Evolutionary conservation across 2,797 vertebrate species (phyloP).

Genomic region (Macrochelys suwanniensis): DNA sequence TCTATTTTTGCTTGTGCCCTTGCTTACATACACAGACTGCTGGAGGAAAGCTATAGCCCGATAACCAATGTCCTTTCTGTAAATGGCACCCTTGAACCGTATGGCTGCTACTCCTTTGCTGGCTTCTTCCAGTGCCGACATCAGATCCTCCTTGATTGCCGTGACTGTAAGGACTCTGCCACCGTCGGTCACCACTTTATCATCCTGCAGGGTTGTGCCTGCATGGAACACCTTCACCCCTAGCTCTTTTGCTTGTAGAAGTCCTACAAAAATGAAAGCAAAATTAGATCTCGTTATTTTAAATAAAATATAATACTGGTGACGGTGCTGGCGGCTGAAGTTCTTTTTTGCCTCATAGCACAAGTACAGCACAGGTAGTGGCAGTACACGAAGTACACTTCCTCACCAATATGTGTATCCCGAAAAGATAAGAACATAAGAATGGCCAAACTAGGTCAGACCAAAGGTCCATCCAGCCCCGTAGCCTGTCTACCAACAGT

Average conservation of each 20-base stretch:
- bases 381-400: not conserved
- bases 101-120: slow-evolving; percentile 82
- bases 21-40: slow-evolving; percentile 72
- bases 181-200: slow-evolving; percentile 83
- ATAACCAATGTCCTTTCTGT: slow-evolving; percentile 86
- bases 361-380: not conserved
- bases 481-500: too few relatives aligned
- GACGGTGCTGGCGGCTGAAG: not conserved
- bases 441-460: too few relatives aligned
- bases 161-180: slow-evolving; percentile 89
- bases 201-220: slow-evolving; percentile 82
- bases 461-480: too few relatives aligned
- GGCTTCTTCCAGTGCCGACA: slow-evolving; percentile 82
- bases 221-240: slow-evolving; percentile 89
- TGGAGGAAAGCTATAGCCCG: slow-evolving; percentile 82
- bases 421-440: not conserved
- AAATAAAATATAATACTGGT: not conserved
- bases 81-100: slow-evolving; percentile 84
- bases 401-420: not conserved
- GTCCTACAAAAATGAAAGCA: slow-evolving; percentile 73
- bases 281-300: not conserved
- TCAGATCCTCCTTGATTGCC: slow-evolving; percentile 81
- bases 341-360: not conserved
- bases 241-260: slow-evolving; percentile 82
- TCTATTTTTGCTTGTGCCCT: slow-evolving; percentile 1